A percentile compares a stretch with the other conserved stretches of the same genome.
Conservation (phyloP, 2,888 invertebrate genomes). For the Sialis lutaria region DNA sequence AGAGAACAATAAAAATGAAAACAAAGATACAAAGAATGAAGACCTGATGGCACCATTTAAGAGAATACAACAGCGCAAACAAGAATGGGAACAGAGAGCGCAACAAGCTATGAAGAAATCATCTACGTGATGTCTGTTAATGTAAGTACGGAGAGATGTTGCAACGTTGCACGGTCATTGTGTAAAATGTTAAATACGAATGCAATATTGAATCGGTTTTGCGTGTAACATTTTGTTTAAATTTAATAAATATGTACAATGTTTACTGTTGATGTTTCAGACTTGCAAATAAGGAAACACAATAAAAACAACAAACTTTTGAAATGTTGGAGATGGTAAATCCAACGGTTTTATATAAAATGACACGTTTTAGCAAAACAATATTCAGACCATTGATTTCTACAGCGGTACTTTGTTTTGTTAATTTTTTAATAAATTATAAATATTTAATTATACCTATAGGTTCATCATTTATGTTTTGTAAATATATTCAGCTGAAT, state of each 20-base stretch:
- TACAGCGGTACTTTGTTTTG: too few relatives aligned
- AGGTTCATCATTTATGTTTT: too few relatives aligned
- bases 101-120: conserved; percentile 38
- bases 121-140: background rate
- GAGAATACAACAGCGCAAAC: conserved; percentile 54
- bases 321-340: conserved; percentile 12
- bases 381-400: too few relatives aligned
- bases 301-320: conserved; percentile 9
- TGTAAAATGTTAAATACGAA: too few relatives aligned
- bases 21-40: conserved; percentile 10
- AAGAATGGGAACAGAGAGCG: conserved; percentile 62
- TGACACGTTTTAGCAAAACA: too few relatives aligned
- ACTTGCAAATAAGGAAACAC: conserved; percentile 6
- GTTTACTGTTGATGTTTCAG: conserved; percentile 7
- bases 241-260: background rate
- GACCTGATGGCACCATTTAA: conserved; percentile 38
- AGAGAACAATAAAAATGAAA: conserved; percentile 8
- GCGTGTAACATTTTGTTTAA: too few relatives aligned
- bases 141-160: background rate
- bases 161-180: too few relatives aligned
- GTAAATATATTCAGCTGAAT: too few relatives aligned
- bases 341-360: background rate
- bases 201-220: too few relatives aligned
- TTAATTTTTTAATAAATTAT: too few relatives aligned
- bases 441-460: too few relatives aligned